Base-by-base conservation (phyloP, 2,113 vertebrate species). In the Corapipo altera region DNA sequence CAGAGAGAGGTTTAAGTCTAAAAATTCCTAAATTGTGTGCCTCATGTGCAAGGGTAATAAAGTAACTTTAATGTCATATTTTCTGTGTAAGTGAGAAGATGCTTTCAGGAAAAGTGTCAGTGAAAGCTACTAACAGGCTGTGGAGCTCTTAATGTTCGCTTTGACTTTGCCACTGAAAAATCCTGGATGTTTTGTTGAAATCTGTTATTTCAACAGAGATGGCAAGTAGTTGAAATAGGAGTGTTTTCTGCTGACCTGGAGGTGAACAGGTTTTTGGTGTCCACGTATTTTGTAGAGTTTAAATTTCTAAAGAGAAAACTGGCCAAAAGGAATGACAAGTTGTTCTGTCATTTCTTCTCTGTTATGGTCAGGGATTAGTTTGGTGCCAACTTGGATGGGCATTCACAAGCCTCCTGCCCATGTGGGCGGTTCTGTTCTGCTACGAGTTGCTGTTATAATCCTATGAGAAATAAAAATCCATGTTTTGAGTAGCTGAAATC, bases 311-410 rank as follows among this genome's bases (percentile, higher is more conserved):
- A 78, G 48, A 39, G 48, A 52, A 74, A 48, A 14, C 14, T 81
- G 39, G 5, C 21, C 16, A 48, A 52, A 89, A 94, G 39, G 9
- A 51, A 51, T 11, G 51, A 4, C 5, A 9, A 23, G 8, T 52
- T 84, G 5, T 58, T 89, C 9, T 39, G 58, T 35, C 0, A 0
- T 75, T 85, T 71, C 19, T 84, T 88, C 33, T 79, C 28, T 82
- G 5, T 48, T 1, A 0, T 58, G 10, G 7, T 2, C 15, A 8
- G 52, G 15, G 22, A 61, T 15, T 65, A 28, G 19, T 73, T 89
- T 54, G 51, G 19, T 61, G 43, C 2, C 9, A 65, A 1, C 30
- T 75, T 0, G 0, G 11, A 28, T 52, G 37, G 23, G 4, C 15
- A 21, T 88, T 89, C 18, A 22, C 16, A 32, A 55, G 15, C 24